Evolutionary conservation across 2,113 vertebrate species (phyloP).

Genomic region (Clarias magur): DNA sequence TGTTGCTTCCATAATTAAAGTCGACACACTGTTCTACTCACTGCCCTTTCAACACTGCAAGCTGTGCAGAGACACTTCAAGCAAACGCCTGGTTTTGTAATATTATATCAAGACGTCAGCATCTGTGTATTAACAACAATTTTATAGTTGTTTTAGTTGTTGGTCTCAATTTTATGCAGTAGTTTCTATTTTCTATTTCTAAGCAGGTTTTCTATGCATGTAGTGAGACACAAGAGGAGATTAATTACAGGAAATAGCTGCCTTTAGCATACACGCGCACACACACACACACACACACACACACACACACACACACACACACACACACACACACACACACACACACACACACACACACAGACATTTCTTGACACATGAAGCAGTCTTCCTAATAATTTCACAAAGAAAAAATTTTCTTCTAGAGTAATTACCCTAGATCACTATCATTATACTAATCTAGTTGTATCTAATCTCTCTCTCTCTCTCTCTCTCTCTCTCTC

Average conservation of each 20-base stretch:
- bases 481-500: neutral
- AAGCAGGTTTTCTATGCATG: conserved; percentile 22
- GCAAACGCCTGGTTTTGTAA: conserved; percentile 9
- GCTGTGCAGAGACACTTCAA: neutral
- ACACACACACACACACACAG: neutral
- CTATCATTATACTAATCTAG: neutral
- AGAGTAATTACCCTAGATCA: conserved; percentile 7
- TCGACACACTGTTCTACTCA: conserved; percentile 18
- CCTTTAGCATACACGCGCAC: neutral
- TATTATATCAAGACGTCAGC: neutral
- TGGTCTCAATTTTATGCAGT: neutral
- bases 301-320: conserved; percentile 1
- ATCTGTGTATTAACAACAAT: conserved; percentile 1
- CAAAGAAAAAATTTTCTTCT: neutral
- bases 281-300: neutral
- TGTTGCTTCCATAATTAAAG: conserved; percentile 37
- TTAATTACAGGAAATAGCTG: conserved; percentile 12
- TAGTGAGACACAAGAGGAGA: conserved; percentile 4
- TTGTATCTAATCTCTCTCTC: neutral
- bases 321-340: neutral
- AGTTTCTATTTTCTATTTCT: conserved; percentile 2
- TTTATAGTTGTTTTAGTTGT: neutral
- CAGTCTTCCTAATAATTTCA: conserved; percentile 11
- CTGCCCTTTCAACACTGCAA: conserved; percentile 12
- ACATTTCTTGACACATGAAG: neutral